These are phyloP conservation scores for Xiphophorus birchmanni DNA, from an alignment of 2,797 vertebrate genomes.

Conservation along the genomic window DNA sequence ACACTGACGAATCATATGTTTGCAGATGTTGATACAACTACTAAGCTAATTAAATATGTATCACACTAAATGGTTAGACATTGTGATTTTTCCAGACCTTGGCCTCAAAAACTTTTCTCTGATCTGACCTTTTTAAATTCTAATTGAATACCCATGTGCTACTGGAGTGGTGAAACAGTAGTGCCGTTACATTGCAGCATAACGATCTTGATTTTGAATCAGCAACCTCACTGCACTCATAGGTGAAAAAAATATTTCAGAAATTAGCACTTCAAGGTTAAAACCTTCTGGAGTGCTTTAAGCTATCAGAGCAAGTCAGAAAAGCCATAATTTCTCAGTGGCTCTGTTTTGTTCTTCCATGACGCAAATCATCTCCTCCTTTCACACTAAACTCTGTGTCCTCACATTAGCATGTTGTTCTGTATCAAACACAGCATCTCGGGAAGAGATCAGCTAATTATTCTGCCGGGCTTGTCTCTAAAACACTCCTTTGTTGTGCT, in stretches of 20 bases:
- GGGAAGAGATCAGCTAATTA: conserved; percentile 53
- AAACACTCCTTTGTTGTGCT: conserved; percentile 73
- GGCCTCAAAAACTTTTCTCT: not conserved
- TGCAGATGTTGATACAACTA: too few relatives aligned
- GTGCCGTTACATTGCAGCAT: not conserved
- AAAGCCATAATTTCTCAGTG: conserved; percentile 44
- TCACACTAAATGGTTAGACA: not conserved
- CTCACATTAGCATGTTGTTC: conserved; percentile 52
- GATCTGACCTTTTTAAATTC: too few relatives aligned
- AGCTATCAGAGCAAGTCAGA: conserved; percentile 3
- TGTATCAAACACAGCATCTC: conserved; percentile 61
- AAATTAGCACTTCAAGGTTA: not conserved
- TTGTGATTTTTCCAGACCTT: not conserved
- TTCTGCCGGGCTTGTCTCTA: conserved; percentile 46
- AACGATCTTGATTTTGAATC: not conserved
- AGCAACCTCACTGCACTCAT: not conserved
- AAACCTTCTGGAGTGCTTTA: not conserved
- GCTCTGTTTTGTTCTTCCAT: conserved; percentile 1
- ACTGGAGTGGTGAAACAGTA: not conserved
- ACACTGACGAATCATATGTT: too few relatives aligned
- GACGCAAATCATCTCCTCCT: conserved; percentile 48
- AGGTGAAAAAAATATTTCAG: not conserved
- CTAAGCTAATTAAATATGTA: not conserved
- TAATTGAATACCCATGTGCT: too few relatives aligned
- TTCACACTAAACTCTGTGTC: conserved; percentile 10